phyloP scores from a whole-genome alignment of 1,140 invertebrate genomes.

The Drosophila murphyi region DNA sequence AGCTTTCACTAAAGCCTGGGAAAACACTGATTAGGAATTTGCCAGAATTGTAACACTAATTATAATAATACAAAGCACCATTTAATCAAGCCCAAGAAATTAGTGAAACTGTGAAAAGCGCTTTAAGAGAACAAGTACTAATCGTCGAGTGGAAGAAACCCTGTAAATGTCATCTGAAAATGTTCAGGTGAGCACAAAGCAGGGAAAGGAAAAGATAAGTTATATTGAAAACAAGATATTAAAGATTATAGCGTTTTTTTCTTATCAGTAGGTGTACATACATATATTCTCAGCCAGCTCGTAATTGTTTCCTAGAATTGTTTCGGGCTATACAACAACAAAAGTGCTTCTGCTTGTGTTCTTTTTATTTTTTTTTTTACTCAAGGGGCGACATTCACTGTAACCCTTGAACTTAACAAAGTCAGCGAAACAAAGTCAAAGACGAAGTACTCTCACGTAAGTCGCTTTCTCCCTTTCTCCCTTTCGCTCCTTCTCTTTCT shows the following conservation, averaged over 20 bases:
- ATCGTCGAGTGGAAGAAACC: not conserved
- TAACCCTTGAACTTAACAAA: conserved; percentile 48
- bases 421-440: not conserved
- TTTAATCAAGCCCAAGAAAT: not conserved
- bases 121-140: not conserved
- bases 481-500: not conserved
- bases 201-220: no score
- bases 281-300: not conserved
- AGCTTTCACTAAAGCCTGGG: not conserved
- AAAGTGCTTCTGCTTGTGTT: not conserved
- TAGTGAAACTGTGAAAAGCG: not conserved
- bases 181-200: no score
- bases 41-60: not conserved
- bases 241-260: no score
- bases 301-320: no score
- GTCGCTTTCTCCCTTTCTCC: conserved; percentile 19
- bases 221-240: no score
- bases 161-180: no score
- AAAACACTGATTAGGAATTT: not conserved
- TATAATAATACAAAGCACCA: conserved; percentile 2
- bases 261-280: not conserved
- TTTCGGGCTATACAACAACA: no score
- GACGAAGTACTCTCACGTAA: conserved; percentile 11
- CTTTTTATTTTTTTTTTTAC: not conserved
- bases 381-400: conserved; percentile 21